Conservation (phyloP, 1,140 invertebrate genomes). For the Zaprionus kolodkinae region DNA sequence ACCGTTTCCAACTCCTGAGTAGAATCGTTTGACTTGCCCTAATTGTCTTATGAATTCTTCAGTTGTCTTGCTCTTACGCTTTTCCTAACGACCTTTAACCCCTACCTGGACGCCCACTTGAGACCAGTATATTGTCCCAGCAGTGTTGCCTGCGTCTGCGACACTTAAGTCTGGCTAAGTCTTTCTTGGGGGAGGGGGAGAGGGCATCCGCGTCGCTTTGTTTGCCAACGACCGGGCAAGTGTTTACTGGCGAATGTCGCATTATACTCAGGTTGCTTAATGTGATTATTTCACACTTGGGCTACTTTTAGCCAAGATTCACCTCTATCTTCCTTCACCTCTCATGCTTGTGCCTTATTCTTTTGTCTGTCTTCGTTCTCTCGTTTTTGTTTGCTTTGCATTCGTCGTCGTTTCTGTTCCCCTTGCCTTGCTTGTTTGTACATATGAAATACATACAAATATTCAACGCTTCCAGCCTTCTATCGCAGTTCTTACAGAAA, state of each 20-base stretch:
- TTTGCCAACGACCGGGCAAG: slow-evolving; percentile 28
- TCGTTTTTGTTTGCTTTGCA: slow-evolving; percentile 40
- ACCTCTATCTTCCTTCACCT: slow-evolving; percentile 20
- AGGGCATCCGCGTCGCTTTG: background rate
- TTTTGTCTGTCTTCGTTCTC: background rate
- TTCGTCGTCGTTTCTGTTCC: slow-evolving; percentile 18
- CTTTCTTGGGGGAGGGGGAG: background rate
- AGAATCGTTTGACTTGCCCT: slow-evolving; percentile 30
- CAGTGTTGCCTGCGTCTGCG: slow-evolving; percentile 6
- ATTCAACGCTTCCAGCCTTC: too few relatives aligned
- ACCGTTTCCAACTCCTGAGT: slow-evolving; percentile 8
- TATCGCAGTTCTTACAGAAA: too few relatives aligned
- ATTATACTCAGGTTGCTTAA: slow-evolving; percentile 60
- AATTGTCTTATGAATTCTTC: slow-evolving; percentile 13
- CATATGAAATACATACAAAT: slow-evolving; percentile 2
- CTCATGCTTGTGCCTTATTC: background rate
- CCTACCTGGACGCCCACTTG: background rate
- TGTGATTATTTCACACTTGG: slow-evolving; percentile 81
- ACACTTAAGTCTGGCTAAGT: slow-evolving; percentile 10
- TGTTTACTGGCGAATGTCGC: slow-evolving; percentile 42
- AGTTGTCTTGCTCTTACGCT: background rate
- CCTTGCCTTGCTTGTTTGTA: slow-evolving; percentile 32
- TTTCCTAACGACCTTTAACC: background rate
- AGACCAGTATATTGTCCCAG: background rate
- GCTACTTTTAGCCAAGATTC: slow-evolving; percentile 69